Conservation (phyloP, 1,140 invertebrate species). For the Drosophila serrata region DNA sequence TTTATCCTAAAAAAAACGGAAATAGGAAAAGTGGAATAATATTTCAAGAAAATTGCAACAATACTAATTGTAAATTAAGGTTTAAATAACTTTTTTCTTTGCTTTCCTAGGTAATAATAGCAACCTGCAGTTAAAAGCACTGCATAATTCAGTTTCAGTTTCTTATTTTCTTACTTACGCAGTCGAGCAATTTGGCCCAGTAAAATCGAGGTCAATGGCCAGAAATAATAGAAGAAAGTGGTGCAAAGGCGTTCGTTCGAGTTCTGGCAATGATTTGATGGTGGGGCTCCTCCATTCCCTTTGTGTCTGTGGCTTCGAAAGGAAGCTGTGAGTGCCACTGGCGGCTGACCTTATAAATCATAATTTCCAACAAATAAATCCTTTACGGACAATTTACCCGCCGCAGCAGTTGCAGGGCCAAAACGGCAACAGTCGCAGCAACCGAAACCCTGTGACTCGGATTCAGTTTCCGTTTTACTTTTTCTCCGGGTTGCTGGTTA, state of each 20-base stretch:
- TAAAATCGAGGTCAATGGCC: conserved; percentile 63
- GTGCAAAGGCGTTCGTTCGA: conserved; percentile 16
- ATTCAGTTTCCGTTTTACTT: conserved; percentile 36
- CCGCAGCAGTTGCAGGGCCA: conserved; percentile 44
- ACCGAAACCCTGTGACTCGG: conserved; percentile 21
- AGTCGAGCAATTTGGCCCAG: conserved; percentile 27
- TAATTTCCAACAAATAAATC: conserved; percentile 82
- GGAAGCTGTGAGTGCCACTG: conserved; percentile 46
- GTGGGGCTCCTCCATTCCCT: not conserved
- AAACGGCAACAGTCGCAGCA: conserved; percentile 67
- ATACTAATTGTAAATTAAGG: not conserved
- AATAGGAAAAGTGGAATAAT: no score
- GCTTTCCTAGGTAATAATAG: not conserved
- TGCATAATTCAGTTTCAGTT: conserved; percentile 60
- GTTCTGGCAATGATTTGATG: conserved; percentile 41
- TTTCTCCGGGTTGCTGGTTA: conserved; percentile 13
- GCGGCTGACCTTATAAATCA: conserved; percentile 78
- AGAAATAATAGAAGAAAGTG: conserved; percentile 64
- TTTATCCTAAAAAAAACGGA: not conserved
- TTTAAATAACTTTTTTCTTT: no score
- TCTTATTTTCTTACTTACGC: conserved; percentile 15
- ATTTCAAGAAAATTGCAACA: not conserved
- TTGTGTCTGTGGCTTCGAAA: conserved; percentile 13
- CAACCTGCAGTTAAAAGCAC: conserved; percentile 25
- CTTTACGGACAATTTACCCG: conserved; percentile 80